Base-by-base conservation (phyloP, 1,140 invertebrate genomes). In the Micrasema minimum region DNA sequence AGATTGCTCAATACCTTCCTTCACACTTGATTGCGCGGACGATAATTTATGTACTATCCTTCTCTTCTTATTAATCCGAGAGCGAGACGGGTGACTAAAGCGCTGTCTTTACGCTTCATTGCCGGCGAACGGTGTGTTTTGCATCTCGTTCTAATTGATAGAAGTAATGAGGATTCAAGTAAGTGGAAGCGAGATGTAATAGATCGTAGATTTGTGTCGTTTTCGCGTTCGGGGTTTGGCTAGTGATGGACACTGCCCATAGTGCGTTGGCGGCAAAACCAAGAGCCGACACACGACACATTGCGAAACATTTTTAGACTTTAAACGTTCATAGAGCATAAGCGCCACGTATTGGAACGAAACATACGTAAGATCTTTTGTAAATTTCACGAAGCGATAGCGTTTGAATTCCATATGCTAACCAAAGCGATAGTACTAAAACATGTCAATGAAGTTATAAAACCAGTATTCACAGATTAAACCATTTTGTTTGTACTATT, bases 61-160 rank as follows among this genome's bases (percentile, higher is more conserved):
- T 57, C 53, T 57, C 53, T 57, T 12, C n/a, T 35, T 35, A 35
- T 37, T 57, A 57, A 37, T 57, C 53, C 53, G 7, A 65, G 43
- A 65, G 23, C 46, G 61, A 65, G 61, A 65, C 38, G 23, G 38
- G 45, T 20, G 18, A 31, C 43, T 26, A 57, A 35, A 57, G 16
- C 18, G 22, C 18, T 48, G 26, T 65, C 61, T 65, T 48, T 65
- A 72, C 71, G 71, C 71, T 72, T 72, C 53, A 72, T 72, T 68
- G 71, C 71, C 22, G 35, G 26, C n/a, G 14, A n/a, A 37, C 45
- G 35, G 43, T 37, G 61, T 4, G 31, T 65, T 45, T 48, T 22
- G 26, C 57, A 35, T 62, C 43, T 67, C 62, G 38, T 41, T 72
- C 61, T 64, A 14, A 18, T 18, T 11, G 23, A 14, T 12, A 46